Percentiles rank a stretch among this genome's conserved stretches.
phyloP scores from a whole-genome alignment of 2,113 vertebrate genomes.

The Nycticryphes semicollaris region DNA sequence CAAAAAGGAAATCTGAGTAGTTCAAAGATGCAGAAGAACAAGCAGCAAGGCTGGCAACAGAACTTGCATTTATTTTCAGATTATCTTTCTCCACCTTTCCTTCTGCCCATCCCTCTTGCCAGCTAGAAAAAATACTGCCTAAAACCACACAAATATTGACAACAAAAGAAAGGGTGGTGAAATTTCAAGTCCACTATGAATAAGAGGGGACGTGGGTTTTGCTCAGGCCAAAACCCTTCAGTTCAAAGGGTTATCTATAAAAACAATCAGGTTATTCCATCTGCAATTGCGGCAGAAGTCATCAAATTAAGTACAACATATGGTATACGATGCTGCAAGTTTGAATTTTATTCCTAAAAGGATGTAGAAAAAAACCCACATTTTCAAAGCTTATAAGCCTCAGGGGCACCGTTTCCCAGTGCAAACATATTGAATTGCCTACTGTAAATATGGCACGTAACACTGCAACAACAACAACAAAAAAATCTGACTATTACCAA shows the following conservation, averaged over 20 bases:
- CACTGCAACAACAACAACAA: constrained; percentile 12
- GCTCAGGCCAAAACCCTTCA: neutral
- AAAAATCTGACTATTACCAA: constrained; percentile 38
- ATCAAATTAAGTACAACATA: neutral
- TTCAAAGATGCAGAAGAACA: neutral
- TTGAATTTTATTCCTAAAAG: constrained; percentile 4
- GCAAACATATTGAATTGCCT: constrained; percentile 10
- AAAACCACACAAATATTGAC: neutral
- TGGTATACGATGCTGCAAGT: neutral
- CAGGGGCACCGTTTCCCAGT: neutral
- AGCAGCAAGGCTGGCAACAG: neutral
- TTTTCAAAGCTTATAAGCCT: constrained; percentile 32
- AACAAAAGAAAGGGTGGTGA: neutral
- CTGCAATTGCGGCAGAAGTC: neutral
- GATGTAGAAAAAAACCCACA: neutral
- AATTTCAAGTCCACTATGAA: neutral
- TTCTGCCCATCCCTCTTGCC: neutral
- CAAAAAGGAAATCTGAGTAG: neutral
- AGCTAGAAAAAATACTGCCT: neutral
- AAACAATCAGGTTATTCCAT: neutral
- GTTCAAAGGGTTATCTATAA: neutral
- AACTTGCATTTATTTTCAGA: neutral
- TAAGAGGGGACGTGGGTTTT: neutral
- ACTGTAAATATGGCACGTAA: constrained; percentile 27
- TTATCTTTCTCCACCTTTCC: neutral